phyloP scores from a whole-genome alignment of 2,888 invertebrate genomes.

The Bibio marci region DNA sequence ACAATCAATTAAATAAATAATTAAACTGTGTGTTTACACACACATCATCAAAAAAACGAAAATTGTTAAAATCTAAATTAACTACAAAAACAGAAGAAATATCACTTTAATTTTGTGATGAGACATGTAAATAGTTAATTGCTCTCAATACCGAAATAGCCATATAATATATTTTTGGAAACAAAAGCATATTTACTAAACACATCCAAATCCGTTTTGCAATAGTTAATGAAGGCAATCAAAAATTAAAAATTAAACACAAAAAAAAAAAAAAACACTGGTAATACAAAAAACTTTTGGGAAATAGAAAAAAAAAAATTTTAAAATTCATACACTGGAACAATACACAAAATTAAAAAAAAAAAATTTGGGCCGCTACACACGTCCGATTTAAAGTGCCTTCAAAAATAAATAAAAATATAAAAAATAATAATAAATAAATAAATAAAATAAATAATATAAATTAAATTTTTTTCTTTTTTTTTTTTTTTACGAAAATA shows the following conservation, averaged over 20 bases:
- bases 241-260: conserved; percentile 20
- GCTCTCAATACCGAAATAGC: conserved; percentile 61
- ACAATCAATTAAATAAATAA: too few species aligned
- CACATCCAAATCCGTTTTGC: conserved; percentile 55
- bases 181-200: conserved; percentile 13
- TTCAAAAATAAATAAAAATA: conserved; percentile 38
- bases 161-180: conserved; percentile 27
- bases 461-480: too few species aligned
- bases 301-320: conserved; percentile 5
- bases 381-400: conserved; percentile 92
- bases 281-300: conserved; percentile 8
- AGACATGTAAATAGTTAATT: conserved; percentile 28
- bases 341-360: conserved; percentile 34
- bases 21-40: not conserved
- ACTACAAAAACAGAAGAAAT: conserved; percentile 5
- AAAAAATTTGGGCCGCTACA: conserved; percentile 74
- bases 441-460: too few species aligned
- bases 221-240: conserved; percentile 67
- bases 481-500: conserved; percentile 75
- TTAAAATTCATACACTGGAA: conserved; percentile 2
- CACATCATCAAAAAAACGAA: too few species aligned
- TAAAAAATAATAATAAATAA: conserved; percentile 13
- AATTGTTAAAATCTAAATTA: too few species aligned
- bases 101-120: conserved; percentile 12
- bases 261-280: conserved; percentile 16